These are phyloP conservation scores for Amphimallon solstitiale DNA, from an alignment of 2,888 invertebrate genomes.

Conservation along the genomic window DNA sequence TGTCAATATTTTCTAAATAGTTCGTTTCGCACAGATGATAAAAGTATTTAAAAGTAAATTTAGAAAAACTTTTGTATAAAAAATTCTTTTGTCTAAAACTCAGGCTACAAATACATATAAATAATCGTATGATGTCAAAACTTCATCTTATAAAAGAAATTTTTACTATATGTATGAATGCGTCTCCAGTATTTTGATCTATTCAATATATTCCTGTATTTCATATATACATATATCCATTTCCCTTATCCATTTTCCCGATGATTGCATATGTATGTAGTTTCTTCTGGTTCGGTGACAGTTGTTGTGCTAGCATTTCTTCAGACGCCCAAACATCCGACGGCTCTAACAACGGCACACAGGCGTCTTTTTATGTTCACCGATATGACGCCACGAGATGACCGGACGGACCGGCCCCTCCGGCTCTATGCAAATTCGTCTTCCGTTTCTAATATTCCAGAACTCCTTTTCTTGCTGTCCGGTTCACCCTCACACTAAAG, in stretches of 20 bases:
- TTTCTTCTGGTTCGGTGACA: constrained; percentile 55
- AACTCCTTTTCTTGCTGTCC: constrained; percentile 46
- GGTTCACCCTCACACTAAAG: constrained; percentile 37
- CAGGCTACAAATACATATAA: too few species aligned
- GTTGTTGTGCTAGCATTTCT: constrained; percentile 56
- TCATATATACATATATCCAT: constrained; percentile 31
- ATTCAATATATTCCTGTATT: too few species aligned
- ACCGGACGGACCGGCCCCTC: constrained; percentile 27
- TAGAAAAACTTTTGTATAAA: too few species aligned
- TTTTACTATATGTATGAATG: too few species aligned
- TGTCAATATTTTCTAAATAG: too few species aligned
- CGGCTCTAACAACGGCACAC: constrained; percentile 37
- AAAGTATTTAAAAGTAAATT: too few species aligned
- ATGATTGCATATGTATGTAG: constrained; percentile 47
- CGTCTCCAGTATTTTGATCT: too few species aligned
- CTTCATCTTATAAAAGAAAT: too few species aligned
- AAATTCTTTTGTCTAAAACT: too few species aligned
- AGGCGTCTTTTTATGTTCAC: constrained; percentile 61
- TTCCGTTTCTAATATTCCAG: constrained; percentile 46
- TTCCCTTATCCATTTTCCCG: constrained; percentile 8
- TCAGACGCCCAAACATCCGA: constrained; percentile 30
- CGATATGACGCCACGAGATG: constrained; percentile 61
- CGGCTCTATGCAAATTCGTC: constrained; percentile 56
- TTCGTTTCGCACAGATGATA: too few species aligned
- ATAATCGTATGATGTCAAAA: too few species aligned